These are phyloP conservation scores for Stichodactyla mertensii DNA, from an alignment of 64 coral and sea anemone genomes.

Conservation along the genomic window DNA sequence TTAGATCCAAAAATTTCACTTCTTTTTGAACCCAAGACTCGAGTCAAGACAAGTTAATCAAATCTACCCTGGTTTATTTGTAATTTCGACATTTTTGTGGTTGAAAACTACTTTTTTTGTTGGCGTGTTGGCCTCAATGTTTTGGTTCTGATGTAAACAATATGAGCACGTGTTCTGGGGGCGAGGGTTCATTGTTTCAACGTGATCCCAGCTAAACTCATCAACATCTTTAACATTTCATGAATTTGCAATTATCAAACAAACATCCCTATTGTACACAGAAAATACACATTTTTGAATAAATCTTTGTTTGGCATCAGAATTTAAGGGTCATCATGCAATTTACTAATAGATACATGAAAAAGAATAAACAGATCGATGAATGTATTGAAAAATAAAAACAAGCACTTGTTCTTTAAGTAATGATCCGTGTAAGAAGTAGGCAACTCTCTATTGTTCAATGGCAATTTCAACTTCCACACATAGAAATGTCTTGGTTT, in stretches of 20 bases:
- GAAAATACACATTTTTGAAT: neutral
- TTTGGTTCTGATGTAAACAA: slow-evolving; percentile 5
- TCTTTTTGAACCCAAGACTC: neutral
- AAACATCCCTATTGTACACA: neutral
- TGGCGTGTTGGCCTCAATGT: neutral
- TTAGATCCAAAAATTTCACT: neutral
- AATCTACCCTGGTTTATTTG: neutral
- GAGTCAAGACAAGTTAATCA: neutral
- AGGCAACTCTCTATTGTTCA: too few species aligned
- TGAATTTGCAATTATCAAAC: neutral
- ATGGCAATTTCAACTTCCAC: too few species aligned
- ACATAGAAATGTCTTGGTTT: too few species aligned
- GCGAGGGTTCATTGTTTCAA: slow-evolving; percentile 2
- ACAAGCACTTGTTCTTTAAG: too few species aligned
- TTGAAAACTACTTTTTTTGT: neutral
- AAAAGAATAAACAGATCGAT: neutral
- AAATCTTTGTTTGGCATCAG: neutral
- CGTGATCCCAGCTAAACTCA: neutral
- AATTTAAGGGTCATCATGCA: neutral
- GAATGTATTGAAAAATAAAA: too few species aligned
- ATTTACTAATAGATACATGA: neutral
- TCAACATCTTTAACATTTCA: neutral
- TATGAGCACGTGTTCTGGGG: neutral
- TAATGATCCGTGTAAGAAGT: too few species aligned
- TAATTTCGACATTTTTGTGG: neutral